phyloP scores from a whole-genome alignment of 2,888 invertebrate genomes.

The Crossocerus cetratus region DNA sequence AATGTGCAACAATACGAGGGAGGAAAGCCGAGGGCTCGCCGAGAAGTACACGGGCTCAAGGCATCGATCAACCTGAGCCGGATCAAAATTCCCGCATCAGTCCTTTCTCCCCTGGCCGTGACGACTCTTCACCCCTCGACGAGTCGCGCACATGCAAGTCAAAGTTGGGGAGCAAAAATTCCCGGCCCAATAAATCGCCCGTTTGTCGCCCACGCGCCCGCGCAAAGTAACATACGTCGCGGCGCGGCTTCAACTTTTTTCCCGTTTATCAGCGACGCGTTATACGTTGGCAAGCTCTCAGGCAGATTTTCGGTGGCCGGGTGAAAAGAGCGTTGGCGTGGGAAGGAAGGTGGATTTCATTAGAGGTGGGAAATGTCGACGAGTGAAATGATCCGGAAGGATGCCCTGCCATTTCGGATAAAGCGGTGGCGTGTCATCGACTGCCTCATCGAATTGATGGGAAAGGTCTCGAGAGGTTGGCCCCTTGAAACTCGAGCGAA shows the following conservation, averaged over 20 bases:
- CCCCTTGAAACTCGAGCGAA: no score
- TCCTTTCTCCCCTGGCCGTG: background rate
- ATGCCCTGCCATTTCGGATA: conserved; percentile 9
- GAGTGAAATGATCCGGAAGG: conserved; percentile 34
- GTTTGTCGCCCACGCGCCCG: no score
- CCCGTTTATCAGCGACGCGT: no score
- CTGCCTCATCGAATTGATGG: background rate
- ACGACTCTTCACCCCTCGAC: background rate
- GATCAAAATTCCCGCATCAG: background rate
- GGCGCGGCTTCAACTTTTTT: background rate
- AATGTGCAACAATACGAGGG: conserved; percentile 16
- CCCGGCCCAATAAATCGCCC: no score
- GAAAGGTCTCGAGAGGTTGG: background rate
- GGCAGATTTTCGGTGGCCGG: no score
- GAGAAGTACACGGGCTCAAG: conserved; percentile 1
- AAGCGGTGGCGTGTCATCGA: background rate
- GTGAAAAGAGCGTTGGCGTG: no score
- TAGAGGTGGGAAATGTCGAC: conserved; percentile 28
- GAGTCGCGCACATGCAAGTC: background rate
- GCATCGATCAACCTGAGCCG: conserved; percentile 22
- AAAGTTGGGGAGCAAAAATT: no score
- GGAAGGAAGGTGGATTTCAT: background rate
- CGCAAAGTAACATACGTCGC: no score
- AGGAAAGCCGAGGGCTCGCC: background rate
- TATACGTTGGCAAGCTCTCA: no score